phyloP scores from a whole-genome alignment of 2,888 invertebrate species.

The Leuctra nigra region DNA sequence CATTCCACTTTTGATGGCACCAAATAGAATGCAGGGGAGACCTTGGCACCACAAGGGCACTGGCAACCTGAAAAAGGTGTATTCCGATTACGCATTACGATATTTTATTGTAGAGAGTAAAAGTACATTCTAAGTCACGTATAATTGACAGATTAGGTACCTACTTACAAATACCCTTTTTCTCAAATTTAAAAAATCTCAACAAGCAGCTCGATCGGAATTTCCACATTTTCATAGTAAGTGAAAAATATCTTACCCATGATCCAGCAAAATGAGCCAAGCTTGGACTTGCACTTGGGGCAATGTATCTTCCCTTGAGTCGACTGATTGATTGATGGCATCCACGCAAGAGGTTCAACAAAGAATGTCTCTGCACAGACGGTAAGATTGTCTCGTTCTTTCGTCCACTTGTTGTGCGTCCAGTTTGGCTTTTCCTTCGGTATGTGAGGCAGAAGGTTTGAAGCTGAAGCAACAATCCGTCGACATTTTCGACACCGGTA shows the following conservation, averaged over 20 bases:
- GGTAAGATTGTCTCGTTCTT: constrained; percentile 11
- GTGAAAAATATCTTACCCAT: no score
- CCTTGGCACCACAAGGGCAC: constrained; percentile 84
- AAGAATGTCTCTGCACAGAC: constrained; percentile 71
- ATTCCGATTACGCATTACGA: no score
- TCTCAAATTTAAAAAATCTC: no score
- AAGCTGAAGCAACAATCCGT: constrained; percentile 72
- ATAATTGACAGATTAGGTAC: no score
- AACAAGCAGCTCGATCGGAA: no score
- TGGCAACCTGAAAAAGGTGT: constrained; percentile 60
- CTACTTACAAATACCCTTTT: no score
- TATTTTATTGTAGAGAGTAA: background rate
- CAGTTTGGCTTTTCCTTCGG: constrained; percentile 47
- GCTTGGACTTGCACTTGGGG: constrained; percentile 75
- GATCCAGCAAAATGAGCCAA: constrained; percentile 88
- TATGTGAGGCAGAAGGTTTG: constrained; percentile 68
- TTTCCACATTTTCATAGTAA: no score
- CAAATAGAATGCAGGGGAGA: constrained; percentile 87
- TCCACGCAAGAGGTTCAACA: constrained; percentile 87
- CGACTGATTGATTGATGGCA: constrained; percentile 62
- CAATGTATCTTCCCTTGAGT: constrained; percentile 79
- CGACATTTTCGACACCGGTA: constrained; percentile 78
- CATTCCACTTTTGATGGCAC: constrained; percentile 87
- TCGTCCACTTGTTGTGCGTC: constrained; percentile 41
- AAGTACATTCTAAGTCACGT: background rate